Conservation (phyloP, 2,888 invertebrate species). For the Cosmopolites sordidus region DNA sequence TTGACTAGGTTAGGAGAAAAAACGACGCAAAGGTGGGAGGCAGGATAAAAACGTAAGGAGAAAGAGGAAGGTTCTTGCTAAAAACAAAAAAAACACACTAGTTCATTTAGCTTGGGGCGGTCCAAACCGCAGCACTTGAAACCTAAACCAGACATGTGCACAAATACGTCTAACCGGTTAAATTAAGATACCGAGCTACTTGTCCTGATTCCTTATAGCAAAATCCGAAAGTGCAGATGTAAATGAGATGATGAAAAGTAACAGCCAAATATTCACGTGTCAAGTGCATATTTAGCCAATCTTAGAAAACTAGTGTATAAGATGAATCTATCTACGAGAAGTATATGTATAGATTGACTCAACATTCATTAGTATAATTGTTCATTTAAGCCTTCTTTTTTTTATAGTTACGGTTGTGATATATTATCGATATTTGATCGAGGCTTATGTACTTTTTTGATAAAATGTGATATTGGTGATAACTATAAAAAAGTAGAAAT, state of each 20-base stretch:
- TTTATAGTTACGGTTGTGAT: too few species aligned
- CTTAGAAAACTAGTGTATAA: not conserved
- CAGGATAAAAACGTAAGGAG: conserved; percentile 10
- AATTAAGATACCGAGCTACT: not conserved
- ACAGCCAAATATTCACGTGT: not conserved
- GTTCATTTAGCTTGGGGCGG: conserved; percentile 24
- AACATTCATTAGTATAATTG: too few species aligned
- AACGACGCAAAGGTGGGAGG: conserved; percentile 7
- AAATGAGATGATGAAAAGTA: not conserved
- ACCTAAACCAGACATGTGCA: conserved; percentile 18
- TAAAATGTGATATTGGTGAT: too few species aligned
- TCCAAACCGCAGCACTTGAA: conserved; percentile 23
- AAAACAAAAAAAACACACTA: conserved; percentile 26
- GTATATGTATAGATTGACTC: too few species aligned
- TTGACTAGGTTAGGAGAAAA: conserved; percentile 15
- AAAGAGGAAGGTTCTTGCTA: conserved; percentile 17
- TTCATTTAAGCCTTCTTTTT: too few species aligned
- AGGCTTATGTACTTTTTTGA: too few species aligned
- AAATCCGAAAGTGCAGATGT: too few species aligned
- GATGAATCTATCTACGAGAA: too few species aligned
- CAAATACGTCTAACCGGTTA: not conserved
- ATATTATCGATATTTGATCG: too few species aligned
- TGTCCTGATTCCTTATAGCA: not conserved
- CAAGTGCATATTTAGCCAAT: not conserved
- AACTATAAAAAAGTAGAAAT: too few species aligned